phyloP scores from a whole-genome alignment of 2,113 vertebrate genomes.

The Oostethus manadensis region DNA sequence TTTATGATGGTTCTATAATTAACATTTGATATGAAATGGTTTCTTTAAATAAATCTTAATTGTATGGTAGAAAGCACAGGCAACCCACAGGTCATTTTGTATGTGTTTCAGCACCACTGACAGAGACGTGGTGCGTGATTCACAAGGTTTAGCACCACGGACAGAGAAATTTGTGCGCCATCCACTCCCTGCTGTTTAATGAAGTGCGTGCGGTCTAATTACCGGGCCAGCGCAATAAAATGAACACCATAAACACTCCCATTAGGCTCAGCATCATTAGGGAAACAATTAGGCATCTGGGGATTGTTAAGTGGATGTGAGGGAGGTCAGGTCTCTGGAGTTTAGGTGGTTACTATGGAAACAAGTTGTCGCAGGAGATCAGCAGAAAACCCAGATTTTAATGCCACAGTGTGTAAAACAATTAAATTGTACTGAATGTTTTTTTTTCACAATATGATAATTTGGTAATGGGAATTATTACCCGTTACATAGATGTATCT shows the following conservation, averaged over 20 bases:
- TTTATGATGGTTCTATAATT: not conserved
- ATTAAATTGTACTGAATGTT: too few species aligned
- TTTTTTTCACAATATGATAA: too few species aligned
- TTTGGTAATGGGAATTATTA: too few species aligned
- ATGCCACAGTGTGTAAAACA: not conserved
- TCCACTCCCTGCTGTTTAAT: conserved; percentile 57
- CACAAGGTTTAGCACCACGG: conserved; percentile 11
- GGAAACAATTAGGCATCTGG: conserved; percentile 75
- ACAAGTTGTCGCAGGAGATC: conserved; percentile 6
- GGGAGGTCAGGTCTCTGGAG: conserved; percentile 6
- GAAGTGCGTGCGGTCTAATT: conserved; percentile 74
- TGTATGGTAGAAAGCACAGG: not conserved
- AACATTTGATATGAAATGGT: too few species aligned
- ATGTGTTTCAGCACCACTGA: not conserved
- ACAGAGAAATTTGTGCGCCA: conserved; percentile 2
- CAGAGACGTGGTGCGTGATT: not conserved
- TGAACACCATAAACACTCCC: conserved; percentile 74
- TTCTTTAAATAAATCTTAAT: not conserved
- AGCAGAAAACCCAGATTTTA: not conserved
- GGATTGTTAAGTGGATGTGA: conserved; percentile 51
- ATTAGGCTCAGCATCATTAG: conserved; percentile 73
- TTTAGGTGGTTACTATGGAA: conserved; percentile 25
- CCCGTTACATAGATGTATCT: too few species aligned
- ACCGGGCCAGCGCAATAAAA: conserved; percentile 67
- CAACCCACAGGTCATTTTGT: too few species aligned